Base-by-base conservation (phyloP, 2,797 vertebrate genomes). In the Pantherophis vulpinus region DNA sequence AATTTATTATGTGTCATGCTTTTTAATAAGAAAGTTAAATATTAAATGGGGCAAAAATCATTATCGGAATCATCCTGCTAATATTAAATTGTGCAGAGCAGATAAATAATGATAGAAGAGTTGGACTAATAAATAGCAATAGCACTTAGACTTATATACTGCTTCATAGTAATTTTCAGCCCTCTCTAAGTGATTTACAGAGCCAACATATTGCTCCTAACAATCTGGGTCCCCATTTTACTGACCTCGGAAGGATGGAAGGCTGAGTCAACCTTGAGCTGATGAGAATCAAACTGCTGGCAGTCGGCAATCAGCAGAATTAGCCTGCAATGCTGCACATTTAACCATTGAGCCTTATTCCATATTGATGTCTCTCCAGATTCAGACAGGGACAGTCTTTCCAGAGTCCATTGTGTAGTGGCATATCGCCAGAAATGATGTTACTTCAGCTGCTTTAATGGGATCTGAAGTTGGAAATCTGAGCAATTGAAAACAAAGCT, bases 1-100 rank as follows among this genome's bases (percentile, higher is more conserved):
- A 29, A 56, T 58, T 54, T 61, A 83, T 90, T 92, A 10, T 66
- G 47, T 32, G 20, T 13, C 3, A 89, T 93, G 86, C 0, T 95
- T 95, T 94, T 18, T 90, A 94, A 93, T 92, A 29, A 16, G 74
- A 86, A 51, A 89, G 93, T 94, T 88, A 89, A 91, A 25, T 89
- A 9, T 59, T 74, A 63, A 0, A 90, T 47, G 89, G 61, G 27
- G 63, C 90, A 55, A 95, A 74, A 6, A 89, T 66, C 1, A 63
- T 63, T n/a, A 51, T 55, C 1, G 12, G 89, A 61, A 54, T 51
- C 14, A 29, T 89, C 25, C n/a, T 18, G 61, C 14, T 90, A 23
- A 54, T 56, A 23, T 56, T 18, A 20, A 66, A n/a, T 32, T 74
- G 18, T 55, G 63, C 13, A 3, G 18, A 74, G n/a, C 8, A 90